phyloP scores from a whole-genome alignment of 2,113 vertebrate species.

The Oostethus manadensis region DNA sequence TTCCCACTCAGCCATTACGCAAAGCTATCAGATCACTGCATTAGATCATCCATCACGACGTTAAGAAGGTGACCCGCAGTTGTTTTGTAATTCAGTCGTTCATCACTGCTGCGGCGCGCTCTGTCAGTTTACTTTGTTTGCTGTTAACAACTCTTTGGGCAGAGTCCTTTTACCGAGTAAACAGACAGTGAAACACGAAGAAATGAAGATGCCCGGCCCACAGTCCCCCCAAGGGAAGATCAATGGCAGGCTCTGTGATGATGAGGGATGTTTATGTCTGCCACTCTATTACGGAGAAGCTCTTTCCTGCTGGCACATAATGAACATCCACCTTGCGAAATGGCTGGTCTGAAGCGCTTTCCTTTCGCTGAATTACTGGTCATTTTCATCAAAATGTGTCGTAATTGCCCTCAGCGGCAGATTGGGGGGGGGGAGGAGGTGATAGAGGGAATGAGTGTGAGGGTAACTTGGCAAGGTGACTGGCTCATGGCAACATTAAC shows the following conservation, averaged over 20 bases:
- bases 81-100: slow-evolving; percentile 64
- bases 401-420: slow-evolving; percentile 58
- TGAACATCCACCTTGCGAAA: slow-evolving; percentile 64
- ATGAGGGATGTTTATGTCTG: slow-evolving; percentile 67
- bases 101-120: slow-evolving; percentile 54
- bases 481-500: slow-evolving; percentile 55
- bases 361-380: slow-evolving; percentile 54
- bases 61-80: slow-evolving; percentile 66
- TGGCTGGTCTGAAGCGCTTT: slow-evolving; percentile 42
- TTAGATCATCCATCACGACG: slow-evolving; percentile 52
- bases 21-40: slow-evolving; percentile 31
- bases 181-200: slow-evolving; percentile 54
- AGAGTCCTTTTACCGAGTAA: slow-evolving; percentile 67
- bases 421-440: slow-evolving; percentile 1
- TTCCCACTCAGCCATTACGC: slow-evolving; percentile 19
- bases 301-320: slow-evolving; percentile 64
- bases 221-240: slow-evolving; percentile 64
- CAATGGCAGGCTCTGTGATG: slow-evolving; percentile 59
- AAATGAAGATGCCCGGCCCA: slow-evolving; percentile 54
- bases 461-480: slow-evolving; percentile 65
- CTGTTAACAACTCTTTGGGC: slow-evolving; percentile 59
- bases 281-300: slow-evolving; percentile 62
- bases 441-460: slow-evolving; percentile 31
- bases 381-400: slow-evolving; percentile 57
- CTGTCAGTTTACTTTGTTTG: slow-evolving; percentile 48